Base-by-base conservation (phyloP, 2,797 vertebrate species). In the Karalla daura region DNA sequence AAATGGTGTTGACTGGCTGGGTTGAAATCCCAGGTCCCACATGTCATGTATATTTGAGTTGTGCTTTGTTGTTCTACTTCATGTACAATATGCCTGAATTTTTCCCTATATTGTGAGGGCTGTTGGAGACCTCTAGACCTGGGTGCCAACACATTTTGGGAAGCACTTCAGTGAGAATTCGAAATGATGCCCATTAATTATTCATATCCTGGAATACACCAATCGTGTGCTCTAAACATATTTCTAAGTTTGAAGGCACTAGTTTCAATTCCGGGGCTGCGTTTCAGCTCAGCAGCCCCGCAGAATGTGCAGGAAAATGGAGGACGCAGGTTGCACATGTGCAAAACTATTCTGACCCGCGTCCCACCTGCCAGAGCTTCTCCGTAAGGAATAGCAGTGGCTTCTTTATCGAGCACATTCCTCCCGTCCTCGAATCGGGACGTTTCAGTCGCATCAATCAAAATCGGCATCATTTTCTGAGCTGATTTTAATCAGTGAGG, bases 141-240 rank as follows among this genome's bases (percentile, higher is more conserved):
- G 80, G 43, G 84, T 88, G 89, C 89, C 86, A 92, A 76, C 88
- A 90, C 80, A 89, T 90, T 91, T 92, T 91, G 88, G 92, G 86
- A 91, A 91, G 86, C 88, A 88, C 86, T 91, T 93, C 90, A 91
- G 86, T 93, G 86, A 91, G 93, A 93, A 93, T 93, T 78, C 55
- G 46, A 92, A 91, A 94, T 93, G 76, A 88, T 82, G 45, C 53
- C 58, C 71, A 78, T 93, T 83, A 92, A 93, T 93, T 86, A 92
- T 93, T 92, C 77, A 93, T 85, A 83, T 81, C 70, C 46, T 88
- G 88, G 89, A 92, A 91, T 91, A 88, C 81, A 88, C 83, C 84
- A 90, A 87, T 90, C 67, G 60, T 80, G 81, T 45, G 65, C 84
- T 89, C 83, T 64, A 83, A 86, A 86, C 79, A 83, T 81, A 83